Evolutionary conservation across 2,888 invertebrate genomes (phyloP).

Genomic region (Apamea epomidion): DNA sequence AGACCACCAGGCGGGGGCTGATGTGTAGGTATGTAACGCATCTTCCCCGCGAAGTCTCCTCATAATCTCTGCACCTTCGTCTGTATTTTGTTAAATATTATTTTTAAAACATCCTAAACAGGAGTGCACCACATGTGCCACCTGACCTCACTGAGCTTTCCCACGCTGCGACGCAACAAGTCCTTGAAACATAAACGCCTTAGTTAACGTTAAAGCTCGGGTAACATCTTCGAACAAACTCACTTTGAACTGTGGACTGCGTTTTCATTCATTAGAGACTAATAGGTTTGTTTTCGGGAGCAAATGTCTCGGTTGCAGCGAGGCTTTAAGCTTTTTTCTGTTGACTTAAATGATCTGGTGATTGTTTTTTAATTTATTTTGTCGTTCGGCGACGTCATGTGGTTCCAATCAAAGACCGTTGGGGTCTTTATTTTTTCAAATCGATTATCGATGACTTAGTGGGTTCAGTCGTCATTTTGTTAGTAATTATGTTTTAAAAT

Average conservation of each 20-base stretch:
- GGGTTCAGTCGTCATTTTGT: constrained; percentile 47
- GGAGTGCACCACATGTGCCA: constrained; percentile 89
- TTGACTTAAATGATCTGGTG: constrained; percentile 89
- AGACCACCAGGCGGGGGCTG: constrained; percentile 82
- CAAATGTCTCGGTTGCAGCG: constrained; percentile 84
- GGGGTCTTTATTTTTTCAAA: constrained; percentile 81
- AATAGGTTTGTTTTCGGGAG: constrained; percentile 82
- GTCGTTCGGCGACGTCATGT: constrained; percentile 87
- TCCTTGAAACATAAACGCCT: constrained; percentile 81
- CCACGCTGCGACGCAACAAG: constrained; percentile 83
- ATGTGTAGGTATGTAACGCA: constrained; percentile 69
- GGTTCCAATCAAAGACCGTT: constrained; percentile 87
- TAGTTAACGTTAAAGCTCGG: constrained; percentile 78
- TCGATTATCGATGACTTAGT: constrained; percentile 73
- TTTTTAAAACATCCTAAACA: constrained; percentile 87
- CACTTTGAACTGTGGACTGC: constrained; percentile 70
- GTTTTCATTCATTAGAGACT: constrained; percentile 68
- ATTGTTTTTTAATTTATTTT: constrained; percentile 90
- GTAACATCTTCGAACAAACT: constrained; percentile 72
- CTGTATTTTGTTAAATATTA: constrained; percentile 86
- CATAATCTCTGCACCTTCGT: constrained; percentile 79
- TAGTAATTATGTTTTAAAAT: constrained; percentile 45
- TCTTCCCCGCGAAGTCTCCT: constrained; percentile 85
- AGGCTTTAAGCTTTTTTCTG: constrained; percentile 86
- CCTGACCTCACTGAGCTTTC: constrained; percentile 89